Evolutionary conservation across 1,140 invertebrate genomes (phyloP).

Genomic region (Olivierus martensii): DNA sequence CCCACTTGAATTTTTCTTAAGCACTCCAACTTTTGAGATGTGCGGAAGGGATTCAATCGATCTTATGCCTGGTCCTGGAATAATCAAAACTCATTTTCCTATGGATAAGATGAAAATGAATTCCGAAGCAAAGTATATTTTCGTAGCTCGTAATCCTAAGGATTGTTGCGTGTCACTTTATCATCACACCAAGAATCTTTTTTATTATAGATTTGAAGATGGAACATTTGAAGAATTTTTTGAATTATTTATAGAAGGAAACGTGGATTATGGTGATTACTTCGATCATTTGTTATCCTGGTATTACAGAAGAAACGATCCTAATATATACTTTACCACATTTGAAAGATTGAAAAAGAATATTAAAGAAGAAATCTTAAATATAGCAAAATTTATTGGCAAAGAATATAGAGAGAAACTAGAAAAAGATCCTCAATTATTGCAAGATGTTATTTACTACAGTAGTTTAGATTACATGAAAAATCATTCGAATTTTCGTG

Average conservation of each 20-base stretch:
- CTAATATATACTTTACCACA: slow-evolving; percentile 28
- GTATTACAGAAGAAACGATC: slow-evolving; percentile 23
- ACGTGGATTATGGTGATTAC: slow-evolving; percentile 30
- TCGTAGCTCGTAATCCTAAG: slow-evolving; percentile 67
- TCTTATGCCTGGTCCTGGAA: slow-evolving; percentile 4
- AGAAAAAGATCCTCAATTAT: slow-evolving; percentile 6
- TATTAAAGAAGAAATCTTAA: neutral
- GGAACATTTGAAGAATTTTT: slow-evolving; percentile 27
- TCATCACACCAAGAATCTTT: slow-evolving; percentile 52
- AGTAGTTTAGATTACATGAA: slow-evolving; percentile 12
- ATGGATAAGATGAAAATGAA: slow-evolving; percentile 45
- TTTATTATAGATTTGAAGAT: slow-evolving; percentile 4
- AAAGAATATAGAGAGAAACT: slow-evolving; percentile 9
- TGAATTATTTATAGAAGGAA: slow-evolving; percentile 26
- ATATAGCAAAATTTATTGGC: slow-evolving; percentile 15
- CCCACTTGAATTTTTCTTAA: neutral
- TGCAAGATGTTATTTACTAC: slow-evolving; percentile 6
- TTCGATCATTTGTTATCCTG: slow-evolving; percentile 29
- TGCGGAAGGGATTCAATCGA: slow-evolving; percentile 1
- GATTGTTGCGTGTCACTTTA: slow-evolving; percentile 74
- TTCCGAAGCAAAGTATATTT: slow-evolving; percentile 41
- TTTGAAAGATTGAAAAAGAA: slow-evolving; percentile 19
- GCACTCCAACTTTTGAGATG: slow-evolving; percentile 2
- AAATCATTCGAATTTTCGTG: neutral
- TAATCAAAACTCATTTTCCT: slow-evolving; percentile 56